A percentile compares a stretch with the other conserved stretches of the same genome.
Evolutionary conservation across 2,888 invertebrate species (phyloP).

Genomic region (Temnothorax unifasciatus): DNA sequence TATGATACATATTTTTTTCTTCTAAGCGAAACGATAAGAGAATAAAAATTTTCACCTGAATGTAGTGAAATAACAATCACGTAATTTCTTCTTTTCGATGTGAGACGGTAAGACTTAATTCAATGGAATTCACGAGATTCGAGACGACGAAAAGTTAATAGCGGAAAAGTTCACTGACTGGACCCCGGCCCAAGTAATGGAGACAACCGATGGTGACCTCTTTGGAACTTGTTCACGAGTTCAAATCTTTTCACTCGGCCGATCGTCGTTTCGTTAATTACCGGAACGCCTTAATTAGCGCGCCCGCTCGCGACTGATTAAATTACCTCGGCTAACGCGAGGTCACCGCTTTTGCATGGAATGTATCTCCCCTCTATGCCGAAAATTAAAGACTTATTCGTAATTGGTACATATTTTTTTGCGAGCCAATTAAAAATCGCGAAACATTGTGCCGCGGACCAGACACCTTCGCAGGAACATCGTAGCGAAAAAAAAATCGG

Average conservation of each 20-base stretch:
- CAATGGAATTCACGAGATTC: constrained; percentile 22
- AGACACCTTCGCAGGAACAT: constrained; percentile 65
- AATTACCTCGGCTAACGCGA: constrained; percentile 44
- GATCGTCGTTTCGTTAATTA: constrained; percentile 57
- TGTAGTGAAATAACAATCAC: constrained; percentile 3
- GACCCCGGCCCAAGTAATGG: background rate
- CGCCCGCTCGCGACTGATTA: constrained; percentile 29
- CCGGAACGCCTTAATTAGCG: constrained; percentile 46
- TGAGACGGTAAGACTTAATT: constrained; percentile 19
- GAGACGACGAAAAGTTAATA: constrained; percentile 38
- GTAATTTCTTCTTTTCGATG: background rate
- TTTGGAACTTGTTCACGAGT: constrained; percentile 46
- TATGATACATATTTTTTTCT: background rate
- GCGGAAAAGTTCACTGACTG: constrained; percentile 32
- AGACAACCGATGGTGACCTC: constrained; percentile 36
- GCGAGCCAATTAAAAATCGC: constrained; percentile 43
- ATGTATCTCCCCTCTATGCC: background rate
- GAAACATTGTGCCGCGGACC: constrained; percentile 3
- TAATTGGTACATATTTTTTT: constrained; percentile 26
- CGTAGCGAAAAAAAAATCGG: background rate
- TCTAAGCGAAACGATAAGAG: background rate
- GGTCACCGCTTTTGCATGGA: constrained; percentile 8
- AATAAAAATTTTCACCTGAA: background rate
- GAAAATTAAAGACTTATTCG: constrained; percentile 23
- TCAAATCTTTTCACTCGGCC: constrained; percentile 43